Base-by-base conservation (phyloP, 1,140 invertebrate genomes). In the Littorina saxatilis region DNA sequence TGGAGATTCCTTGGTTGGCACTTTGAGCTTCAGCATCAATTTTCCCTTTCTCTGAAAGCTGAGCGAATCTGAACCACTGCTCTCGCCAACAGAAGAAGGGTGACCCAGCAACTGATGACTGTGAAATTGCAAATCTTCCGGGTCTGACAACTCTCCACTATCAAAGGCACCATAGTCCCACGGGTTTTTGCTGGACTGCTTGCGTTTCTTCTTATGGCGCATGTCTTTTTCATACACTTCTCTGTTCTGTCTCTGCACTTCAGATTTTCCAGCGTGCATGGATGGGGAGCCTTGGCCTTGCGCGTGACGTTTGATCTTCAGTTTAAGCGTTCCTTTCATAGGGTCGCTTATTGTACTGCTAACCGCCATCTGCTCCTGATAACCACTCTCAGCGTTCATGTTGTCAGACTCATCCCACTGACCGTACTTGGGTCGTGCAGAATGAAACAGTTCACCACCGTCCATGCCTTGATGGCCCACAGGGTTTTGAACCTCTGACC, bases 281-380 rank as follows among this genome's bases (percentile, higher is more conserved):
- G 73, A 83, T 37, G 55, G 80, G 61, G 70, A 77, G 66, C 27
- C 70, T 40, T 66, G 63, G 61, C 61, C 23, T 55, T 55, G 52
- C 40, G 47, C 39, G 58, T 84, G 47, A 85, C 86, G 63, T 86
- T 81, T 88, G 47, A 93, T 92, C 61, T 91, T 92, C 55, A 93
- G 79, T 83, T 93, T 93, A 27, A 93, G 52, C 13, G 80, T 91
- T 27, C 92, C 92, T 68, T 88, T 84, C 27, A 83, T 85, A 15
- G 91, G 89, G 82, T 91, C 90, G 81, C 85, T 88, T 43, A 91
- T 87, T 15, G 88, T 90, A 73, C 87, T 89, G 82, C 87, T 89
- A 2, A 91, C 86, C 58, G 87, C 87, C 20, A 91, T 63, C 63
- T 87, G 85, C 23, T 87, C 81, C 58, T 81, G 68, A 55, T 55